phyloP scores from a whole-genome alignment of 2,888 invertebrate species.

The Perizoma flavofasciatum region DNA sequence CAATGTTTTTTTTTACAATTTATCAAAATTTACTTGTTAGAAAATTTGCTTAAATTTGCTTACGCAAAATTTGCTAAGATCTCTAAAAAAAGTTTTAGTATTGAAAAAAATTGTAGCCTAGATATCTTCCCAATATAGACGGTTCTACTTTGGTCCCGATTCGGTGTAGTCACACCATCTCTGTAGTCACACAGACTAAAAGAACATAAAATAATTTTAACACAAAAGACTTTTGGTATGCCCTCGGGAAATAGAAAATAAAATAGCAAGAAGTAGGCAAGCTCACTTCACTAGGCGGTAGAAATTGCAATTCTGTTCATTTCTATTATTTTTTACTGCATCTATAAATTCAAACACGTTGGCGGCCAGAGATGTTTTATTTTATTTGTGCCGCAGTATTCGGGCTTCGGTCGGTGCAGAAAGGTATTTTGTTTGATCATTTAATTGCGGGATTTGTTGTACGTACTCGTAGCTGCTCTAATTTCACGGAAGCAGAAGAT shows the following conservation, averaged over 20 bases:
- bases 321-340: slow-evolving; percentile 28
- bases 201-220: neutral
- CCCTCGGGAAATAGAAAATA: neutral
- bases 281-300: slow-evolving; percentile 9
- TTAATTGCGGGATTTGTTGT: neutral
- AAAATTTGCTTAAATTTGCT: no score
- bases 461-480: neutral
- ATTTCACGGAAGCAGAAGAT: no score
- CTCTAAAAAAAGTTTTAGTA: no score
- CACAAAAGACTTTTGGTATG: neutral
- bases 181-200: neutral
- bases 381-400: slow-evolving; percentile 7
- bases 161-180: no score
- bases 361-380: slow-evolving; percentile 9
- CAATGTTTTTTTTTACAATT: no score
- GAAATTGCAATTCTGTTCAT: slow-evolving; percentile 8
- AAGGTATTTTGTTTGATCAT: no score
- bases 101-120: no score
- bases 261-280: neutral
- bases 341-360: slow-evolving; percentile 26
- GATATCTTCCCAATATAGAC: no score
- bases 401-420: neutral
- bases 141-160: no score
- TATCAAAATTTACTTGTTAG: no score
- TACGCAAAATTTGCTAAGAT: no score